Base-by-base conservation (phyloP, 2,113 vertebrate genomes). In the Candoia aspera region DNA sequence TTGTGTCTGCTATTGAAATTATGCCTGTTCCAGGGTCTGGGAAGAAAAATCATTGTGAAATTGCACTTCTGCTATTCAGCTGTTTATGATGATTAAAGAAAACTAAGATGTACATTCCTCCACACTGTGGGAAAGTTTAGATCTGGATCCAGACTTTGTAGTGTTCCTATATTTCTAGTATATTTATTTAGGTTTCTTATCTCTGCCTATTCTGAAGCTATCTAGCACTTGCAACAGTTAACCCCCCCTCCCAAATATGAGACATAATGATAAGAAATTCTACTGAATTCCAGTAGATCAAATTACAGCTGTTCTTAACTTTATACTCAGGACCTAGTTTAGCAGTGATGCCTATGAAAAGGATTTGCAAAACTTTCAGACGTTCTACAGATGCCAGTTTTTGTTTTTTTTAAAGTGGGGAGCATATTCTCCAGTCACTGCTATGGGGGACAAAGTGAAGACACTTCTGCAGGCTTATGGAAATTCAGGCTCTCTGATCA, bases 161-260 rank as follows among this genome's bases (percentile, higher is more conserved):
- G 64, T 59, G 33, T 73, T 53, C 86, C 42, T 92, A 21, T 87
- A 68, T 90, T 79, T 87, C 26, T 90, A 12, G 11, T 79, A 2
- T 87, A 73, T 90, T 87, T 90, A 90, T 90, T 90, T 92, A 88
- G 86, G 12, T 83, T 83, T 84, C 86, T 92, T 84, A 88, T 88
- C 68, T n/a, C 54, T 92, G 55, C 62, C 59, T n/a, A 33, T 83
- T 73, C 55, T 90, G 84, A 86, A 88, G n/a, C 53, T 62, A 55
- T 58, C 23, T 33, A 55, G 19, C 49, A 19, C 13, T 85, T 90
- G 42, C 42, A 90, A 13, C 68, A 60, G 68, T 54, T 83, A 84
- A 60, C 37, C 21, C 8, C 37, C 11, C 53, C 37, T 6, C 53
- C 68, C 49, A 86, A 57, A 86, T 59, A 53, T 86, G n/a, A 13